Percentiles rank a stretch among this genome's conserved stretches.
These are phyloP conservation scores for Natrix natrix DNA, from an alignment of 2,797 vertebrate species.

Conservation along the genomic window DNA sequence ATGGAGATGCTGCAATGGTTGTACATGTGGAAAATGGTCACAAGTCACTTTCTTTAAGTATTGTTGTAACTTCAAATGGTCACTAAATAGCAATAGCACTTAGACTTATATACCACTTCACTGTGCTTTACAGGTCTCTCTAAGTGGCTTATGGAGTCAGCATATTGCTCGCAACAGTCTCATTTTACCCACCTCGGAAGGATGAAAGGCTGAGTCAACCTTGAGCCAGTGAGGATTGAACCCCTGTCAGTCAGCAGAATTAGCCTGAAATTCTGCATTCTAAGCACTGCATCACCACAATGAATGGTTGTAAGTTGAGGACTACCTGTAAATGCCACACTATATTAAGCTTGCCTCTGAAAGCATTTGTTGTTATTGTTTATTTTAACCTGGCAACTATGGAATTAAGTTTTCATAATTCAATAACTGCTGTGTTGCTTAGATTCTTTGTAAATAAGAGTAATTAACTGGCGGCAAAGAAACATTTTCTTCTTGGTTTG, in stretches of 20 bases:
- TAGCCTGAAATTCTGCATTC: too few relatives aligned
- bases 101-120: too few relatives aligned
- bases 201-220: too few relatives aligned
- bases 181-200: too few relatives aligned
- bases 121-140: too few relatives aligned
- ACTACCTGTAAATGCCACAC: not conserved
- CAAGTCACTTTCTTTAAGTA: not conserved
- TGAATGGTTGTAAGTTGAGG: not conserved
- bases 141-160: too few relatives aligned
- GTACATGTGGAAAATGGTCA: not conserved
- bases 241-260: too few relatives aligned
- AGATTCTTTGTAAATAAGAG: not conserved
- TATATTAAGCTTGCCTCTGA: not conserved
- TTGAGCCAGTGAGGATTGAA: too few relatives aligned
- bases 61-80: not conserved
- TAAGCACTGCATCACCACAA: too few relatives aligned
- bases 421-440: not conserved
- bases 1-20: not conserved
- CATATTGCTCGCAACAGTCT: too few relatives aligned
- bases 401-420: not conserved
- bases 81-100: not conserved
- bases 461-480: not conserved
- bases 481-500: not conserved
- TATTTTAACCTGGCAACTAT: not conserved
- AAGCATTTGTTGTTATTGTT: not conserved